Evolutionary conservation across 1,140 invertebrate genomes (phyloP).

Genomic region (Heliconius congener): DNA sequence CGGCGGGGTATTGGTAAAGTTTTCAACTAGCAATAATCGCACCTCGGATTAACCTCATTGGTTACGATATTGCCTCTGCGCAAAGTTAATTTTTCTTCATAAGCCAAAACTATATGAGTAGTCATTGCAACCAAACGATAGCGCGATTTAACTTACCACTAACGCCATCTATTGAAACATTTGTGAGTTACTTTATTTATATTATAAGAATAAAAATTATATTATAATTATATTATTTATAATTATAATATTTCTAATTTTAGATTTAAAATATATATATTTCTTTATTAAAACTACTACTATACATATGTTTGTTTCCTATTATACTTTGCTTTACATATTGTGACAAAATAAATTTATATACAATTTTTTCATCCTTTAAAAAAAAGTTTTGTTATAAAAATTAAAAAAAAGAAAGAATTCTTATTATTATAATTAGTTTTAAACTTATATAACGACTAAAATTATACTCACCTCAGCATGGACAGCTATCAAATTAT

Average conservation of each 20-base stretch:
- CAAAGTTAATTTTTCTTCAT: constrained; percentile 82
- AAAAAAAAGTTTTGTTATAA: too few relatives aligned
- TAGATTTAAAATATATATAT: too few relatives aligned
- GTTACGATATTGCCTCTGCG: constrained; percentile 92
- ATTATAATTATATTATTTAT: too few relatives aligned
- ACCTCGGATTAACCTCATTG: constrained; percentile 93
- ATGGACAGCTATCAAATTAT: constrained; percentile 95
- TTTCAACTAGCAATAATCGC: constrained; percentile 95
- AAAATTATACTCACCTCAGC: constrained; percentile 86
- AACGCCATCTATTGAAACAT: constrained; percentile 46
- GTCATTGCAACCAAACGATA: constrained; percentile 21
- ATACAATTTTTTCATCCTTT: too few relatives aligned
- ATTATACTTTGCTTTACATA: too few relatives aligned
- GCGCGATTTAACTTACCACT: constrained; percentile 36
- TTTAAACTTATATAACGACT: background rate
- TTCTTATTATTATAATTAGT: background rate
- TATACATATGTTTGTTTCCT: too few relatives aligned
- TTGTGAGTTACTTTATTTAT: background rate
- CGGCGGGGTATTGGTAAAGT: constrained; percentile 91
- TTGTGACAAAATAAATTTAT: too few relatives aligned
- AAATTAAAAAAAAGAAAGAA: too few relatives aligned
- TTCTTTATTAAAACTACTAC: too few relatives aligned
- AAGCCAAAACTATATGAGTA: background rate
- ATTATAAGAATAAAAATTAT: too few relatives aligned
- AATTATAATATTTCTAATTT: too few relatives aligned